Conservation (phyloP, 2,888 invertebrate species). For the Napeogenes sylphis region DNA sequence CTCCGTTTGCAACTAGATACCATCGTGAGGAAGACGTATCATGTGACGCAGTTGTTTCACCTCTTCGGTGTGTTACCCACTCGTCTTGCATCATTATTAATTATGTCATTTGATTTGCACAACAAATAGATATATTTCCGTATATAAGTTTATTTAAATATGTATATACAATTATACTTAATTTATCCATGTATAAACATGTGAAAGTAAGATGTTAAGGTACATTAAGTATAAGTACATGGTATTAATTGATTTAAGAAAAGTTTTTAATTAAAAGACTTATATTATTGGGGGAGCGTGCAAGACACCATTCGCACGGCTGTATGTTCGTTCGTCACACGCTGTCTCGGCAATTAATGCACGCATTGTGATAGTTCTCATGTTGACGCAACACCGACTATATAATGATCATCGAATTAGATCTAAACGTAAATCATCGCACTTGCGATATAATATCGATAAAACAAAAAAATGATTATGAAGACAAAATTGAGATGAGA, state of each 20-base stretch:
- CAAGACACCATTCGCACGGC: background rate
- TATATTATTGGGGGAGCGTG: too few species aligned
- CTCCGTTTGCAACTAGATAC: slow-evolving; percentile 15
- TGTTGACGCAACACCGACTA: slow-evolving; percentile 32
- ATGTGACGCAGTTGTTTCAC: slow-evolving; percentile 14
- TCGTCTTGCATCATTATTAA: slow-evolving; percentile 6
- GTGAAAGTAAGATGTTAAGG: too few species aligned
- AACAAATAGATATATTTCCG: too few species aligned
- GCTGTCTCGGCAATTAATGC: slow-evolving; percentile 13
- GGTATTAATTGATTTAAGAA: too few species aligned
- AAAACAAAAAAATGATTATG: too few species aligned
- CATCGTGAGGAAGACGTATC: slow-evolving; percentile 22
- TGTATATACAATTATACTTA: too few species aligned
- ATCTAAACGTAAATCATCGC: background rate
- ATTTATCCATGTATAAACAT: too few species aligned
- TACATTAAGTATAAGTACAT: too few species aligned
- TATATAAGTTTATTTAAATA: too few species aligned
- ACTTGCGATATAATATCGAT: background rate
- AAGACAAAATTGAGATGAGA: too few species aligned
- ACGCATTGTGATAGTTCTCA: slow-evolving; percentile 31
- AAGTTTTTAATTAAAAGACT: too few species aligned
- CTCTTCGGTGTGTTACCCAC: slow-evolving; percentile 16
- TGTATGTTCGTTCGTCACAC: slow-evolving; percentile 15
- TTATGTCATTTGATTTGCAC: background rate
- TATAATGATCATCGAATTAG: slow-evolving; percentile 1